Percentiles rank a stretch among this genome's conserved stretches.
Conservation (phyloP, 2,113 vertebrate species). For the Tinamus guttatus region DNA sequence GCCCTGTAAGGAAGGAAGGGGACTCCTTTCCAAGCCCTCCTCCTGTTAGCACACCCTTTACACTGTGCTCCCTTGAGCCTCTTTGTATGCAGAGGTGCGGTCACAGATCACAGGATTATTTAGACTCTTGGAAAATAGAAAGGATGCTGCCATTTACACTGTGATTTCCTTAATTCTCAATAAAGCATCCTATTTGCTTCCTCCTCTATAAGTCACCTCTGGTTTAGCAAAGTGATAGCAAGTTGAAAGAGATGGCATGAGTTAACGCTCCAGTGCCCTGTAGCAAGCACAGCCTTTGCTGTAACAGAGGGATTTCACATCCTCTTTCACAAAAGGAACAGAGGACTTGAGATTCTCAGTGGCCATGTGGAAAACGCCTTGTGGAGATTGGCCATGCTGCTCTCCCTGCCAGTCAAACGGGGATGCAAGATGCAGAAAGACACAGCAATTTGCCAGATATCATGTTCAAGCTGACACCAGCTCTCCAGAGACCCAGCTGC, state of each 20-base stretch:
- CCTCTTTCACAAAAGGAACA: background rate
- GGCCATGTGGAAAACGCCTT: background rate
- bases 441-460: background rate
- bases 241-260: background rate
- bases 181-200: constrained; percentile 50
- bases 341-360: background rate
- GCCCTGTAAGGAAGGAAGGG: background rate
- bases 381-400: background rate
- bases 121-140: background rate
- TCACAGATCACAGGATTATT: background rate
- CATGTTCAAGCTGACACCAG: background rate
- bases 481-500: background rate
- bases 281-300: background rate
- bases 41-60: background rate
- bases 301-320: background rate
- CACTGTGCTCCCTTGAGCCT: background rate
- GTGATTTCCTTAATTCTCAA: constrained; percentile 46
- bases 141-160: constrained; percentile 9
- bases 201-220: constrained; percentile 21
- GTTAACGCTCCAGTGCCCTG: background rate
- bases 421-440: background rate
- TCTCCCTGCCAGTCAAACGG: background rate
- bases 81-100: background rate
- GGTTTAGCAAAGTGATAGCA: background rate
- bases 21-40: background rate